These are phyloP conservation scores for Pristionchus japonicus DNA, from an alignment of 2,888 invertebrate species.

Conservation along the genomic window DNA sequence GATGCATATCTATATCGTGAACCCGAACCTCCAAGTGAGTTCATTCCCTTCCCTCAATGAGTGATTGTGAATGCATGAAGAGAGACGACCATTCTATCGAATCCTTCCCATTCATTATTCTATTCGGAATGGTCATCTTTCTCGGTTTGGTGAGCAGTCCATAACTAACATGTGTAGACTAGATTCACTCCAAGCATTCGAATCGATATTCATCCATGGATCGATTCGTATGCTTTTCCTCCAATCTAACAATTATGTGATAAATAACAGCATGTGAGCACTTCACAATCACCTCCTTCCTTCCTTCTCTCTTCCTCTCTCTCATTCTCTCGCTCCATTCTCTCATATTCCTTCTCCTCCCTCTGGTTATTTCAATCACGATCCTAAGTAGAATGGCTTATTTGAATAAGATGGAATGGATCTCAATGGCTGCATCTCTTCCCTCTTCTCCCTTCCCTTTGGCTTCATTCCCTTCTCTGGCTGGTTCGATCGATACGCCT, in stretches of 20 bases:
- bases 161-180: not conserved
- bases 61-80: not conserved
- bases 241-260: not conserved
- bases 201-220: not conserved
- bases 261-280: not conserved
- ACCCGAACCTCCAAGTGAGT: constrained; percentile 70
- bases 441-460: not conserved
- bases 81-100: not conserved
- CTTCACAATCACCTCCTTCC: constrained; percentile 2
- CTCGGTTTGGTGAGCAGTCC: not conserved
- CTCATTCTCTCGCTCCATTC: not conserved
- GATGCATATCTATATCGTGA: constrained; percentile 74
- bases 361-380: not conserved
- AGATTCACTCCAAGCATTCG: not conserved
- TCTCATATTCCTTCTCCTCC: not conserved
- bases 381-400: constrained; percentile 26
- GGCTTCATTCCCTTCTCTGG: not conserved
- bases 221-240: not conserved
- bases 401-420: not conserved
- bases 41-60: constrained; percentile 1
- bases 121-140: not conserved
- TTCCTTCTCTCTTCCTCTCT: not conserved
- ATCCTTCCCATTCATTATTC: not conserved
- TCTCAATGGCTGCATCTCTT: not conserved
- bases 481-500: not conserved